Evolutionary conservation across 2,113 vertebrate species (phyloP), one percentile per base, ranked within the genome.

Genomic region (Larimichthys polyactis): DNA sequence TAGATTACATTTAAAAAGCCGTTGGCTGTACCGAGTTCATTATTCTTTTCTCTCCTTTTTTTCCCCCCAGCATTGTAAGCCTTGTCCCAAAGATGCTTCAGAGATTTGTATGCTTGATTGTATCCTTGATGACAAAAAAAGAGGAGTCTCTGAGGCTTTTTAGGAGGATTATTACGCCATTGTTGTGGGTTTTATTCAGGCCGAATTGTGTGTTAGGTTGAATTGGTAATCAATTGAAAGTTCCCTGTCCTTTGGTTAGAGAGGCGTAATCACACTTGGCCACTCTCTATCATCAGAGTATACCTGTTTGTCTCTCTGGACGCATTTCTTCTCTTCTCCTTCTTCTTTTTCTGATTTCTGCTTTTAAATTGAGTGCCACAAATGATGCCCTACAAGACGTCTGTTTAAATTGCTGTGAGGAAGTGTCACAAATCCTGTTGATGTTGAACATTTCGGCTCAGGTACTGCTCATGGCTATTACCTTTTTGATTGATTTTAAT

Each of bases 1-100:
- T 88, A 91, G 89, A 89, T 92, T 88, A 83, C 88, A 89, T 88
- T 91, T 81, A 92, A 91, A 88, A 89, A 77, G 79, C 91, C 59
- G 59, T 55, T 60, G 91, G 90, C 92, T 86, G 49, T 11, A 60
- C 52, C 12, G 9, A 77, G 74, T 92, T 92, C 79, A 90, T 90
- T 91, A 91, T 88, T 91, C 62, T 11, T 68, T 55, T 68, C 67
- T 54, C 70, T 77, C 58, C 36, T 40, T 40, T 9, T 36, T 8
- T 40, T 40, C 36, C 36, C 36, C 66, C 70, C 67, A 68, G 70
- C 73, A 82, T 87, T 86, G 85, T 74, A 75, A 83, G 75, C 70
- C 72, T 71, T 29, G 83, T 91, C 80, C 83, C 80, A 27, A 64
- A 65, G 85, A 88, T 66, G 87, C 78, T 67, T 78, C 79, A 75